phyloP scores from a whole-genome alignment of 2,113 vertebrate genomes.

The Nanorana parkeri region DNA sequence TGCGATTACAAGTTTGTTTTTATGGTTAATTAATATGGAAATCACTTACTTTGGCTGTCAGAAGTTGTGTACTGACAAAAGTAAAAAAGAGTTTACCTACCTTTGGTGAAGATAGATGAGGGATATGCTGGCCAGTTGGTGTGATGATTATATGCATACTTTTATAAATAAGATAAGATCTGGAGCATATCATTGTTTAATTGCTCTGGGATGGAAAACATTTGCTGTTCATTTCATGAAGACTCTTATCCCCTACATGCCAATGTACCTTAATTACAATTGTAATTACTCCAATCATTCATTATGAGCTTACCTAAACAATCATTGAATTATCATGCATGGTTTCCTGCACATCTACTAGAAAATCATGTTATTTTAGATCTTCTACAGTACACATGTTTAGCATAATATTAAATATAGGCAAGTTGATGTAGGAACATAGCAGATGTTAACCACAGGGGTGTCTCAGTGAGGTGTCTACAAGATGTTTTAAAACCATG shows the following conservation, averaged over 20 bases:
- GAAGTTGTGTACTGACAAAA: too few relatives aligned
- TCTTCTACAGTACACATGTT: neutral
- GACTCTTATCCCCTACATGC: constrained; percentile 35
- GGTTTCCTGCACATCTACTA: constrained; percentile 17
- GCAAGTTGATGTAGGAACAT: too few relatives aligned
- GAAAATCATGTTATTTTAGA: neutral
- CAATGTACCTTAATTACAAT: constrained; percentile 41
- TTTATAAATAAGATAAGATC: constrained; percentile 22
- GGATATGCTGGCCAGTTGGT: neutral
- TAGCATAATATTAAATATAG: neutral
- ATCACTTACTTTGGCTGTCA: neutral
- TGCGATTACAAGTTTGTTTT: too few relatives aligned
- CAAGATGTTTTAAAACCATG: too few relatives aligned
- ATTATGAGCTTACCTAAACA: constrained; percentile 28
- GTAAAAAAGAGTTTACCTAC: too few relatives aligned
- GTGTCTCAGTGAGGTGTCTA: too few relatives aligned
- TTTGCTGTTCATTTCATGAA: constrained; percentile 11
- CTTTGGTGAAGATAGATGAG: neutral
- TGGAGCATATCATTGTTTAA: constrained; percentile 38
- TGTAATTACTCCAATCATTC: constrained; percentile 26
- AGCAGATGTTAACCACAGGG: too few relatives aligned
- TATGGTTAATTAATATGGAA: too few relatives aligned
- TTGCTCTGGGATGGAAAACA: constrained; percentile 14
- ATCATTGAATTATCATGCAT: constrained; percentile 40
- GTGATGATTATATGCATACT: neutral